Percentiles rank a stretch among this genome's conserved stretches.
These are phyloP conservation scores for Lacerta viridis DNA, from an alignment of 2,797 vertebrate species.

Conservation along the genomic window DNA sequence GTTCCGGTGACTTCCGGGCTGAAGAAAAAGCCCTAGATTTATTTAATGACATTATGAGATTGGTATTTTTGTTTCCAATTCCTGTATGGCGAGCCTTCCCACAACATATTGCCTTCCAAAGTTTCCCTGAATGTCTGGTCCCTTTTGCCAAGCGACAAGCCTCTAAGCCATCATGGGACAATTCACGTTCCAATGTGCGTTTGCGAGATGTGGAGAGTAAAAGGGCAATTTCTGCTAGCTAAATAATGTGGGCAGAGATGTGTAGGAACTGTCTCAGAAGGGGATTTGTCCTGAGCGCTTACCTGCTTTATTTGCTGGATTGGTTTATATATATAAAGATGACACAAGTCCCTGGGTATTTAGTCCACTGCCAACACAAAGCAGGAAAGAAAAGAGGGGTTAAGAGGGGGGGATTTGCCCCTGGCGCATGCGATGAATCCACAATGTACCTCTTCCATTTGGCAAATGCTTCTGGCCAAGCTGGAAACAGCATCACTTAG, in stretches of 20 bases:
- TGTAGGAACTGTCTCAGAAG: conserved; percentile 22
- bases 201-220: conserved; percentile 32
- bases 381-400: too few species aligned
- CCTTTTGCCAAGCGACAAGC: not conserved
- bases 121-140: not conserved
- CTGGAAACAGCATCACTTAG: not conserved
- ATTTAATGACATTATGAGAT: too few species aligned
- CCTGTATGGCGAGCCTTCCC: not conserved
- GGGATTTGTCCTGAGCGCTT: conserved; percentile 48
- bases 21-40: too few species aligned
- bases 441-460: not conserved
- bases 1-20: too few species aligned
- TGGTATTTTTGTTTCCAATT: too few species aligned
- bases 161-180: not conserved
- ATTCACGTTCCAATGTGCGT: not conserved
- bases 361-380: not conserved
- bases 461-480: not conserved
- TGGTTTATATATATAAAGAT: conserved; percentile 27
- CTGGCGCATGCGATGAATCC: not conserved
- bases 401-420: not conserved
- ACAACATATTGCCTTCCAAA: too few species aligned
- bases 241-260: conserved; percentile 13
- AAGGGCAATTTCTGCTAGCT: conserved; percentile 48
- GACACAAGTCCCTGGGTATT: not conserved
- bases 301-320: conserved; percentile 42